Percentiles rank a stretch among this genome's conserved stretches.
phyloP scores from a whole-genome alignment of 1,140 invertebrate species.

The Caerostris darwini region DNA sequence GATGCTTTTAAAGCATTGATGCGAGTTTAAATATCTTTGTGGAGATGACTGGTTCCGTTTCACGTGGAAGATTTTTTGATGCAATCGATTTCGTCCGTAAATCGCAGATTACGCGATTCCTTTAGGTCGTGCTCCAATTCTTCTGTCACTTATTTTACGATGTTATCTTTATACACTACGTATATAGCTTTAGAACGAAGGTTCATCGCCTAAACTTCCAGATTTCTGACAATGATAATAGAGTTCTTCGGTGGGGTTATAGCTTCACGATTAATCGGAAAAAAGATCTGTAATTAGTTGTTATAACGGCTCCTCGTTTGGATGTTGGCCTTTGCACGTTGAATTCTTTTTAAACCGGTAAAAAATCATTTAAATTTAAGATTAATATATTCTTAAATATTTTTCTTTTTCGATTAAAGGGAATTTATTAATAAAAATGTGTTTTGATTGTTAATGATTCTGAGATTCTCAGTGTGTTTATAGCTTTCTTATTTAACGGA shows the following conservation, averaged over 20 bases:
- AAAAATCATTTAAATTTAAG: no score
- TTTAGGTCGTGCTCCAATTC: background rate
- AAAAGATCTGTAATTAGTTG: background rate
- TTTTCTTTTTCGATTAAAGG: no score
- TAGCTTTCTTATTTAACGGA: no score
- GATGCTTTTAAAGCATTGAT: background rate
- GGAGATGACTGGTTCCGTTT: background rate
- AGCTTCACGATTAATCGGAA: background rate
- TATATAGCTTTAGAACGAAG: background rate
- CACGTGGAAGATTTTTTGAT: background rate
- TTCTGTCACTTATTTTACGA: background rate
- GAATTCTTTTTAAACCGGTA: no score
- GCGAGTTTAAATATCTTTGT: background rate
- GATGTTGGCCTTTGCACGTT: no score
- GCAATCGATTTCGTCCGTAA: background rate
- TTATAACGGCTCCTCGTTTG: no score
- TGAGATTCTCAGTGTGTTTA: no score
- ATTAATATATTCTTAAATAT: no score
- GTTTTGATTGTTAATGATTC: no score
- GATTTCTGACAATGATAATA: background rate
- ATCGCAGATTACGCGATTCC: conserved; percentile 1
- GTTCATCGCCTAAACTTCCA: background rate
- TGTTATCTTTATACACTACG: background rate
- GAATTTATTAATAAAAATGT: no score
- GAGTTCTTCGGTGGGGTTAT: background rate